Evolutionary conservation across 2,797 vertebrate species (phyloP).

Genomic region (Xenops minutus): DNA sequence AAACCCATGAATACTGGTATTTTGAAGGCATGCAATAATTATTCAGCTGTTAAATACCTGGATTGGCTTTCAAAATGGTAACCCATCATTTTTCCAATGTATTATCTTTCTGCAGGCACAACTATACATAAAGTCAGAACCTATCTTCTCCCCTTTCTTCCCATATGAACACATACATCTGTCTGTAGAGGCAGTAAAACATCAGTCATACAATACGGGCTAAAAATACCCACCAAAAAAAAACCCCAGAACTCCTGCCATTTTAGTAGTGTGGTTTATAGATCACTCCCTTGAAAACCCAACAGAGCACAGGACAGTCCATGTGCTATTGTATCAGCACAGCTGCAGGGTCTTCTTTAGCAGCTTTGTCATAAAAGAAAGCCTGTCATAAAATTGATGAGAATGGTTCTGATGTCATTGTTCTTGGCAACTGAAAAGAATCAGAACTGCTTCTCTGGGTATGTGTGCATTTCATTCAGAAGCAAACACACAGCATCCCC

Average conservation of each 20-base stretch:
- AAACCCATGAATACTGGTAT: neutral
- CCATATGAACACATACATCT: neutral
- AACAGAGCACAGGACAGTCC: neutral
- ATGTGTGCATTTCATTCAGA: neutral
- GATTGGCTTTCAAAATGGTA: neutral
- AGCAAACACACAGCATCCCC: neutral
- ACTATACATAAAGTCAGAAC: neutral
- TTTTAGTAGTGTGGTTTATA: neutral
- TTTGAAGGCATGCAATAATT: neutral
- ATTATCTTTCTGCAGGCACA: neutral
- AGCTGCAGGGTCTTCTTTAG: neutral
- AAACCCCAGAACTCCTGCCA: neutral
- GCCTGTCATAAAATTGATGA: neutral
- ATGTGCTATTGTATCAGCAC: neutral
- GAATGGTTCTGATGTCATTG: neutral
- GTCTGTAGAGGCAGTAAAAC: neutral
- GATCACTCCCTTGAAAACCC: neutral
- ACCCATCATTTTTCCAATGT: neutral
- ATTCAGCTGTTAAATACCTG: neutral
- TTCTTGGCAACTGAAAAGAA: neutral
- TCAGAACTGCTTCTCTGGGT: neutral
- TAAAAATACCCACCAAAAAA: neutral
- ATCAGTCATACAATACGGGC: accelerated
- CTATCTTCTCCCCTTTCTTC: neutral
- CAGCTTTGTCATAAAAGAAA: neutral